Base-by-base conservation (phyloP, 2,797 vertebrate species). In the Crocidura indochinensis region DNA sequence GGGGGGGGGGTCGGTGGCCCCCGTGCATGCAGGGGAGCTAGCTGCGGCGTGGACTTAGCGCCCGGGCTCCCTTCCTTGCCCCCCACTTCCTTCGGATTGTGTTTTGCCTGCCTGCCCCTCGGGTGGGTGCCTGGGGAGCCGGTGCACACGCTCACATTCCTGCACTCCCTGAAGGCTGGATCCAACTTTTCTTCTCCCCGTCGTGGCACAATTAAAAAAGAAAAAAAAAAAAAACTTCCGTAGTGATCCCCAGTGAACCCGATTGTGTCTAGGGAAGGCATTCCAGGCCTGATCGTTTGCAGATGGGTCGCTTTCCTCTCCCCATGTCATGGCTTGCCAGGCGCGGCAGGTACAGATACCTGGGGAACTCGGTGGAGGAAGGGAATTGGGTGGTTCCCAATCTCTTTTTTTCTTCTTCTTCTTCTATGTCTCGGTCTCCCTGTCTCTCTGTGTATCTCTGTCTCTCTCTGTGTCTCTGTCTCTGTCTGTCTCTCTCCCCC, bases 141-240 rank as follows among this genome's bases (percentile, higher is more conserved):
- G 73, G 80, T 68, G 0, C 67, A 91, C 74, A 90, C 78, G 69
- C 81, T 91, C 71, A 15, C 94, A 69, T 94, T 80, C 92, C 93
- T 69, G 0, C 91, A 38, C 92, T 20, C 0, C 2, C 8, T 26
- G 72, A 12, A 82, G 65, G 72, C 17, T 44, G 77, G 6, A 68
- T 92, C 64, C 87, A 96, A 96, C 92, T 60, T 95, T 96, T 91
- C 8, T 46, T 6, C 17, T 71, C 29, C 29, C 17, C 14, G 20
- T 20, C 8, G 1, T 38, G 12, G 22, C 1, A n/a, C 29, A 75
- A 26, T 47, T 22, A 2, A 75, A 7, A 1, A 26, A 20, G 0
- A 26, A 19, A 65, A 1, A 65, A 26, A 65, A 64, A 27, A 9
- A 44, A 8, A 6, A 11, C 31, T 20, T 7, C 78, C 10, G 49